These are phyloP conservation scores for Elysia crispata DNA, from an alignment of 2,888 invertebrate species.

Conservation along the genomic window DNA sequence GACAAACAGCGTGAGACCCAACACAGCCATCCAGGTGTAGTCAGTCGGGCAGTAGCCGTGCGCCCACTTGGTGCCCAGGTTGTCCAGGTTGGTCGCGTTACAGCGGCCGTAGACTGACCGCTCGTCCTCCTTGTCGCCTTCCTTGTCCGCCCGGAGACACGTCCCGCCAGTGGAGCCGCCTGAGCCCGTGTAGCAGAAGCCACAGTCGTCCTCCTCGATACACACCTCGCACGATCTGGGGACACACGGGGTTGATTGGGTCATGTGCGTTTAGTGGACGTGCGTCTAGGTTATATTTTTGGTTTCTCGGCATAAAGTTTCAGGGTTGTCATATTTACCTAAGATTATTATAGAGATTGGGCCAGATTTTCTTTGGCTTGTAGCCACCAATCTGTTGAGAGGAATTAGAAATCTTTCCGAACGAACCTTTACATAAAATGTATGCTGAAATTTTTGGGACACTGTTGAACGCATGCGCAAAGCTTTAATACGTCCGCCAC, in stretches of 20 bases:
- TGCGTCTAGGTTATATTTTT: neutral
- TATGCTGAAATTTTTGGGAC: no score
- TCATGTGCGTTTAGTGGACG: no score
- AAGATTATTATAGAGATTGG: no score
- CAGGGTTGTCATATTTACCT: no score
- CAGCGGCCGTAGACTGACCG: constrained; percentile 50
- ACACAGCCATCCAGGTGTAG: constrained; percentile 77
- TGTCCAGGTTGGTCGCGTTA: constrained; percentile 32
- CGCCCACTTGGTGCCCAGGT: constrained; percentile 67
- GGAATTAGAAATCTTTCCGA: no score
- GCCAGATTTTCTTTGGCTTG: no score
- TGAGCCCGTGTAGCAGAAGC: constrained; percentile 77
- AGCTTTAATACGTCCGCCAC: no score
- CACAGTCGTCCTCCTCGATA: constrained; percentile 73
- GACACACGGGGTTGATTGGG: no score
- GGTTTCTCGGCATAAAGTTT: neutral
- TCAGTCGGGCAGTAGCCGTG: constrained; percentile 78
- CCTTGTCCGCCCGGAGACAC: constrained; percentile 62
- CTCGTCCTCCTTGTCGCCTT: constrained; percentile 48
- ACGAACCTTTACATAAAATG: no score
- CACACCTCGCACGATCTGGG: constrained; percentile 63
- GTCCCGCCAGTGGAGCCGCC: constrained; percentile 52
- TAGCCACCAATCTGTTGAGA: no score
- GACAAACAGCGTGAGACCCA: constrained; percentile 78
- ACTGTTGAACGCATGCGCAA: no score